These are phyloP conservation scores for Rhipidura dahli DNA, from an alignment of 2,113 vertebrate species.

Conservation along the genomic window DNA sequence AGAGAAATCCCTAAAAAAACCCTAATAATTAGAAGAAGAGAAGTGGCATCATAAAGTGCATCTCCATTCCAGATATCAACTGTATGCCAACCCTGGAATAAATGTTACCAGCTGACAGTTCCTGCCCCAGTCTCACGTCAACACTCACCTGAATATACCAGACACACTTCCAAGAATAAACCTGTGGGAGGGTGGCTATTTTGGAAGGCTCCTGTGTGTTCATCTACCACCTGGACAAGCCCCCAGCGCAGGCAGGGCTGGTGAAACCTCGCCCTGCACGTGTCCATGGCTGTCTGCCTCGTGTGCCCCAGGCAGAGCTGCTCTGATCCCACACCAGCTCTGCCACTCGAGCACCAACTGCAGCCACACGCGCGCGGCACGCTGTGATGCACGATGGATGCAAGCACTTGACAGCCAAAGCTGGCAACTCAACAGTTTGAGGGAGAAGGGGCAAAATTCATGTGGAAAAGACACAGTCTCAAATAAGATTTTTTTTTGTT, in stretches of 20 bases:
- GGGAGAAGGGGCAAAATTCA: not conserved
- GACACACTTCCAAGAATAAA: not conserved
- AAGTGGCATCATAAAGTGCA: constrained; percentile 8
- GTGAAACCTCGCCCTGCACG: not conserved
- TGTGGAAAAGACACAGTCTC: not conserved
- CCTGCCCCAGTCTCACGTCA: not conserved
- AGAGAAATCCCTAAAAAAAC: constrained; percentile 66
- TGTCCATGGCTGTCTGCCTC: not conserved
- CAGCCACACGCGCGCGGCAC: not conserved
- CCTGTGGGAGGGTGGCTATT: not conserved
- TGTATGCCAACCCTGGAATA: not conserved
- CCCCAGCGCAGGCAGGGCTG: not conserved
- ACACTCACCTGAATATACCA: constrained; percentile 27
- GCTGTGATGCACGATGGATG: not conserved
- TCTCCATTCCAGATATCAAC: not conserved
- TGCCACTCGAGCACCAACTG: not conserved
- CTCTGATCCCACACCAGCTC: not conserved
- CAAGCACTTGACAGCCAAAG: not conserved
- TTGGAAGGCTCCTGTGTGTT: not conserved
- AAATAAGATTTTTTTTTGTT: not conserved
- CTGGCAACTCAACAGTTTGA: not conserved
- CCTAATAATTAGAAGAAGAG: constrained; percentile 25
- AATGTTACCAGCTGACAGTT: not conserved
- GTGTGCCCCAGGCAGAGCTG: not conserved
- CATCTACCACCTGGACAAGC: not conserved